Base-by-base conservation (phyloP, 2,113 vertebrate genomes). In the Rhizomys pruinosus region DNA sequence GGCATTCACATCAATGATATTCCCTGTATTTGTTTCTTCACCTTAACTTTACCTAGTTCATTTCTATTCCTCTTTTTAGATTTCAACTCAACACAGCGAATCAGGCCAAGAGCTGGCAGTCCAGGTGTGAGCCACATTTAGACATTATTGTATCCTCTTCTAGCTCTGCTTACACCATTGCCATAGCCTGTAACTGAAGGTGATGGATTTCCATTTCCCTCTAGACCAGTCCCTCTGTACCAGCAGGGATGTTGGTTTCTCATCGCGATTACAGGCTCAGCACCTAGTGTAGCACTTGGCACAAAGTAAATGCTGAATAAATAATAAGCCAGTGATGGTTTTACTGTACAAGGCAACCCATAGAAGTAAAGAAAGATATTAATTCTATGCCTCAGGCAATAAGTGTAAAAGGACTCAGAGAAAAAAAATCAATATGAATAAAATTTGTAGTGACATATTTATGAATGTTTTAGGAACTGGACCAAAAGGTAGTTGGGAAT, bases 401-500 rank as follows among this genome's bases (percentile, higher is more conserved):
- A 84, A 96, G 68, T 93, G 47, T 84, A 84, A 95, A 88, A 86
- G 13, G 23, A 78, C 52, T 92, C 71, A 91, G 64, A 90, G 77
- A 23, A 95, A 91, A 85, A 92, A 86, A 90, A 95, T 94, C 89
- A 93, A 96, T 95, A 84, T 77, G 78, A 95, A 89, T 86, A 87
- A 92, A 89, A 89, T 92, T 79, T 94, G 61, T 72, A 80, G n/a
- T 77, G 89, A 91, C 42, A 80, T 92, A 84, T 96, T 95, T 92
- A 95, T 91, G 84, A 91, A 72, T 71, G 59, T 95, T 94, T 94
- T 91, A 94, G 84, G 84, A 96, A 71, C 29, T 94, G 29, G 25
- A 91, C 66, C 84, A 84, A 86, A 91, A 66, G 12, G 74, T 94
- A 11, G 23, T 76, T 90, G 39, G 37, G 23, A 95, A 93, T 44